Evolutionary conservation across 2,888 invertebrate species (phyloP).

Genomic region (Sycophila texana): DNA sequence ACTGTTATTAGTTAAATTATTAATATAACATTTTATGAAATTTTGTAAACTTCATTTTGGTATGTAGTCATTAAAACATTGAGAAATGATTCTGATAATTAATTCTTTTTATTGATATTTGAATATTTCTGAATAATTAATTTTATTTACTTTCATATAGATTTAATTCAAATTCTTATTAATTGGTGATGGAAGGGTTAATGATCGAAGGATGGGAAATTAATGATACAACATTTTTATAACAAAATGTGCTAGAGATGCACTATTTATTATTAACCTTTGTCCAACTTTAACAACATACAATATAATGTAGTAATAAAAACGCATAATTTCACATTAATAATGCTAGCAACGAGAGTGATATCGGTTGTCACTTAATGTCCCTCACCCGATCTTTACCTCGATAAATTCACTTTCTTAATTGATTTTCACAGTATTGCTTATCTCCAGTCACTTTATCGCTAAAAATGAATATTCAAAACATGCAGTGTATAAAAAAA

Average conservation of each 20-base stretch:
- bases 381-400: slow-evolving; percentile 3
- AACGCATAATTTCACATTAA: slow-evolving; percentile 67
- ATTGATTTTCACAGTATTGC: slow-evolving; percentile 39
- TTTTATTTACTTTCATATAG: background rate
- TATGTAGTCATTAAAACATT: background rate
- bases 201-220: background rate
- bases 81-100: background rate
- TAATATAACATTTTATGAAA: no score
- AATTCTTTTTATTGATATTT: background rate
- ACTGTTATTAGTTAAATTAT: no score
- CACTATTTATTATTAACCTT: slow-evolving; percentile 73
- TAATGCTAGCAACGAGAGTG: slow-evolving; percentile 70
- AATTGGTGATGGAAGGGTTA: background rate
- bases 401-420: slow-evolving; percentile 19
- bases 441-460: slow-evolving; percentile 17
- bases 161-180: background rate
- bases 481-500: background rate
- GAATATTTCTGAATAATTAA: background rate
- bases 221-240: slow-evolving; percentile 60
- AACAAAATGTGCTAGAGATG: slow-evolving; percentile 70
- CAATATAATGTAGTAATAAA: slow-evolving; percentile 74
- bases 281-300: slow-evolving; percentile 76
- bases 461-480: background rate
- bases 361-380: slow-evolving; percentile 44
- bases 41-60: background rate